These are phyloP conservation scores for Enteromius anoplus DNA, from an alignment of 2,797 vertebrate genomes.

Conservation along the genomic window DNA sequence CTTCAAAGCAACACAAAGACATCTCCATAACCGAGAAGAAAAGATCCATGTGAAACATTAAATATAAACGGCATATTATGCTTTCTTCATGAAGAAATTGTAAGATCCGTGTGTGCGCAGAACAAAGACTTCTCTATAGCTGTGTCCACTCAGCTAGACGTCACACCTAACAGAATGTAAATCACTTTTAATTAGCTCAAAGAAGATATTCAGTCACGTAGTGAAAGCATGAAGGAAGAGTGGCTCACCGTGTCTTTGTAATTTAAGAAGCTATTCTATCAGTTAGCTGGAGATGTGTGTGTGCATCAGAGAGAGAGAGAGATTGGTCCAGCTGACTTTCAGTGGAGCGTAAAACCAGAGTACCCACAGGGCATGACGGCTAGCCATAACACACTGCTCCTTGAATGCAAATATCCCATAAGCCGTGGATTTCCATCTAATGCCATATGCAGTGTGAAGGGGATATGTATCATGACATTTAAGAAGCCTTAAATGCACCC, in stretches of 20 bases:
- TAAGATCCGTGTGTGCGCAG: neutral
- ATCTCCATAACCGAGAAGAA: constrained; percentile 13
- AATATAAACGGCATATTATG: constrained; percentile 35
- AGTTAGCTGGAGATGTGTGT: constrained; percentile 57
- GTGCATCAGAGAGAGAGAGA: constrained; percentile 14
- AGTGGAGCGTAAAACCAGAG: constrained; percentile 46
- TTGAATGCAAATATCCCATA: constrained; percentile 44
- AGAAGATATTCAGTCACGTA: constrained; percentile 70
- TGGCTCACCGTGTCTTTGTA: constrained; percentile 74
- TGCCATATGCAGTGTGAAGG: constrained; percentile 18
- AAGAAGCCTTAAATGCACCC: neutral
- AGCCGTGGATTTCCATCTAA: constrained; percentile 20
- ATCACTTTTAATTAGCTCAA: constrained; percentile 72
- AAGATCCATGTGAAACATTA: constrained; percentile 4
- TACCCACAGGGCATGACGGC: constrained; percentile 43
- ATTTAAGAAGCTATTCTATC: constrained; percentile 74
- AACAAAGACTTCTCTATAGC: constrained; percentile 27
- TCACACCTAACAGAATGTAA: constrained; percentile 59
- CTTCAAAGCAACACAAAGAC: constrained; percentile 15
- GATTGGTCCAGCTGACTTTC: constrained; percentile 41
- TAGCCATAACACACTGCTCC: constrained; percentile 29
- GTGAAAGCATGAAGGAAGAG: constrained; percentile 32
- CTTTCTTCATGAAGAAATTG: constrained; percentile 54
- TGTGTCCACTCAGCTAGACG: constrained; percentile 45
- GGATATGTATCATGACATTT: constrained; percentile 24